Evolutionary conservation across 1,140 invertebrate genomes (phyloP).

Genomic region (Zaprionus nigranus): DNA sequence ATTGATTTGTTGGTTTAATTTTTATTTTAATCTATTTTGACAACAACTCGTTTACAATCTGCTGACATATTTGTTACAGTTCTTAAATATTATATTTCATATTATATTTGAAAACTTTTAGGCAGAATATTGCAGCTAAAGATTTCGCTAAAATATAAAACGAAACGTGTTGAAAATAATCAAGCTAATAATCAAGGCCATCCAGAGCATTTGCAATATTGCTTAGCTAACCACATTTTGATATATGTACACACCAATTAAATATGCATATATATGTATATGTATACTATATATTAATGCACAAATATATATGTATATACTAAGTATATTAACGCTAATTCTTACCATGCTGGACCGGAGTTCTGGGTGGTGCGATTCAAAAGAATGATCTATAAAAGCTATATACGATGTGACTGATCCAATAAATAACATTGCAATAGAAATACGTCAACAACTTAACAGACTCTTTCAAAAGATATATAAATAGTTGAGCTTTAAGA

Average conservation of each 20-base stretch:
- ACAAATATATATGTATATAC: background rate
- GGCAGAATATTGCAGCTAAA: background rate
- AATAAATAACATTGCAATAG: conserved; percentile 1
- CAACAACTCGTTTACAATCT: conserved; percentile 1
- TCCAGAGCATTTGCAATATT: conserved; percentile 7
- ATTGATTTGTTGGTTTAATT: background rate
- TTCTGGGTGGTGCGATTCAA: conserved; percentile 29
- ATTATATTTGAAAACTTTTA: background rate
- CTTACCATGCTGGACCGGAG: conserved; percentile 44
- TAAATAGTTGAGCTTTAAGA: conserved; percentile 8
- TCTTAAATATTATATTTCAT: background rate
- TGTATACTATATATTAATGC: background rate
- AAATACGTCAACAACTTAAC: conserved; percentile 22
- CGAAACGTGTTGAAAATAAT: background rate
- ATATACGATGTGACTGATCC: background rate
- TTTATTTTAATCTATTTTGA: conserved; percentile 1
- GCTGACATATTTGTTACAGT: background rate
- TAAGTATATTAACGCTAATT: conserved; percentile 3
- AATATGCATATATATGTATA: conserved; percentile 8
- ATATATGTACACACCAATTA: conserved; percentile 6
- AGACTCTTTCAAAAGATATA: background rate
- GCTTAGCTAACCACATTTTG: background rate
- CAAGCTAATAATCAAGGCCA: conserved; percentile 11
- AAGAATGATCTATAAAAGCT: conserved; percentile 21
- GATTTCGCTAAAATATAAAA: background rate